Conservation (phyloP, 2,797 vertebrate species). For the Galaxias olidus region DNA sequence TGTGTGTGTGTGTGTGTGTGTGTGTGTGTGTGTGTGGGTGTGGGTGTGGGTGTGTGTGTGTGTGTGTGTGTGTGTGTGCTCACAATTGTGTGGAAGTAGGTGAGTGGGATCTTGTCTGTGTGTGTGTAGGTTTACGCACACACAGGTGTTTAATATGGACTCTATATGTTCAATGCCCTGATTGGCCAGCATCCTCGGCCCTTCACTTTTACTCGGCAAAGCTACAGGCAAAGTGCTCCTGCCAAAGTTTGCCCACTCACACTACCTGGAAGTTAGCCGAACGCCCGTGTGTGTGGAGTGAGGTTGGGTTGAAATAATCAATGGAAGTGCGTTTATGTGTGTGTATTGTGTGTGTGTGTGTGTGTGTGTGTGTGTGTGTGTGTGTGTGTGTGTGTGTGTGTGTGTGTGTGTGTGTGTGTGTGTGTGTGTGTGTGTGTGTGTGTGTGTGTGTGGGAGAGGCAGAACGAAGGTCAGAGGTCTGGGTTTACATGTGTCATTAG, state of each 20-base stretch:
- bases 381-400: not conserved
- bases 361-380: constrained; percentile 8
- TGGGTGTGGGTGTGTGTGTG: not conserved
- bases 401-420: constrained; percentile 5
- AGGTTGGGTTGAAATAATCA: constrained; percentile 7
- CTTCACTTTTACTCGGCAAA: too few species aligned
- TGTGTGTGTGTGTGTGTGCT: constrained; percentile 2
- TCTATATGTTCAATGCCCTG: not conserved
- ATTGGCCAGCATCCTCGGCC: too few species aligned
- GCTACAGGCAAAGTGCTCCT: constrained; percentile 12
- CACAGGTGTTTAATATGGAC: not conserved
- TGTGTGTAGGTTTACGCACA: not conserved
- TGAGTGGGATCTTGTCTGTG: not conserved
- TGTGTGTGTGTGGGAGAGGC: constrained; percentile 15
- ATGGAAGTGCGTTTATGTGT: not conserved
- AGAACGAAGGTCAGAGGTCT: constrained; percentile 23
- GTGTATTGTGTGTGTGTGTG: constrained; percentile 1
- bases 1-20: constrained; percentile 5
- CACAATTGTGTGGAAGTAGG: not conserved
- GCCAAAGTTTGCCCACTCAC: constrained; percentile 22
- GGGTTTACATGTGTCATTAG: constrained; percentile 43
- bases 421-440: constrained; percentile 13
- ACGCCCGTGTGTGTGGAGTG: constrained; percentile 3
- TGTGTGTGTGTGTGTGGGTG: constrained; percentile 5
- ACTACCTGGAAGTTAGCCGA: constrained; percentile 16